Conservation (phyloP, 2,888 invertebrate genomes). For the Schizotus pectinicornis region DNA sequence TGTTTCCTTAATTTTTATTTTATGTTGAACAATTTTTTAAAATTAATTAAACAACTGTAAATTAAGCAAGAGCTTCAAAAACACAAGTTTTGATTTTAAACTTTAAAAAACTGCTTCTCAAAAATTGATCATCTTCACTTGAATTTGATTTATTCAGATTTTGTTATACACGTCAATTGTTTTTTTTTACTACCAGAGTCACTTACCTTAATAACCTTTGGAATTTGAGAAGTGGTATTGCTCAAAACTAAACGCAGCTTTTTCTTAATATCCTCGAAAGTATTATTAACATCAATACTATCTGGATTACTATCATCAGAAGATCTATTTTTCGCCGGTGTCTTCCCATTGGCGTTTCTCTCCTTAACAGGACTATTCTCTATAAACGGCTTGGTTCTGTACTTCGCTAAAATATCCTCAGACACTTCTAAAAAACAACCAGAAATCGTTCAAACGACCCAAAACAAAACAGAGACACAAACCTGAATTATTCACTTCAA, state of each 20-base stretch:
- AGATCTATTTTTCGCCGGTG: conserved; percentile 59
- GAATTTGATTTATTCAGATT: too few species aligned
- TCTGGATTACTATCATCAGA: conserved; percentile 64
- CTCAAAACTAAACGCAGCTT: conserved; percentile 91
- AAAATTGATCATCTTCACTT: too few species aligned
- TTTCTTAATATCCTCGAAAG: conserved; percentile 77
- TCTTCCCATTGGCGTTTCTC: conserved; percentile 37
- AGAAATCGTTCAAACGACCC: not conserved
- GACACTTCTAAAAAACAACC: conserved; percentile 71
- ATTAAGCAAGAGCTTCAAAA: too few species aligned
- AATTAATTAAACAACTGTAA: too few species aligned
- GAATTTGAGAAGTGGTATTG: conserved; percentile 80
- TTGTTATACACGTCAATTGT: too few species aligned
- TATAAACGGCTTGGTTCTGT: conserved; percentile 62
- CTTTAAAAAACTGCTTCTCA: too few species aligned
- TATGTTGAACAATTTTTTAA: too few species aligned
- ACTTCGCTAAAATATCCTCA: conserved; percentile 95
- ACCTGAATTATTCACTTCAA: conserved; percentile 40
- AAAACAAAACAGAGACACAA: conserved; percentile 11
- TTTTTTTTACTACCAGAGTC: too few species aligned
- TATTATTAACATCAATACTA: conserved; percentile 37
- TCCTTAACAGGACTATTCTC: conserved; percentile 43
- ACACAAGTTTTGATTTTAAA: too few species aligned
- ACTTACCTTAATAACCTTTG: conserved; percentile 52
- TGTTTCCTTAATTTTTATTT: too few species aligned